Evolutionary conservation across 2,797 vertebrate species (phyloP).

Genomic region (Neostethus bicornis): DNA sequence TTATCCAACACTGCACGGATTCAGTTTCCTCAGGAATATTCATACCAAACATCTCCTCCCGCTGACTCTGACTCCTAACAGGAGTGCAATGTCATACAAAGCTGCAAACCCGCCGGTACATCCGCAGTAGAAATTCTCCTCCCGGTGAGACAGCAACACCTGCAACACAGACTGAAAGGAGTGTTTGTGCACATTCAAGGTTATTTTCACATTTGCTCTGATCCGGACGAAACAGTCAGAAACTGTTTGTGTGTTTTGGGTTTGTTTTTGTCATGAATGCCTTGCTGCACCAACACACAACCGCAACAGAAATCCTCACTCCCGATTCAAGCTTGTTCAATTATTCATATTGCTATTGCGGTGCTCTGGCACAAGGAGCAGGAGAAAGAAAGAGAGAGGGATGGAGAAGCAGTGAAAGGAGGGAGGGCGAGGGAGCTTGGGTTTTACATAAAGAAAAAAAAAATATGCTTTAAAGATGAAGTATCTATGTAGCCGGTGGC

Average conservation of each 20-base stretch:
- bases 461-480: constrained; percentile 48
- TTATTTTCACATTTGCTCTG: constrained; percentile 19
- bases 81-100: constrained; percentile 46
- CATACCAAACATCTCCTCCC: constrained; percentile 34
- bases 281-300: constrained; percentile 53
- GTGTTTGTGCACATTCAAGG: constrained; percentile 12
- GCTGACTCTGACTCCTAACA: constrained; percentile 29
- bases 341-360: constrained; percentile 79
- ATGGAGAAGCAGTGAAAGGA: not conserved
- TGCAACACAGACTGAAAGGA: not conserved
- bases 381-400: constrained; percentile 1
- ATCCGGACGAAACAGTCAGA: constrained; percentile 19
- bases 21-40: constrained; percentile 41
- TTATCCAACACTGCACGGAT: constrained; percentile 36
- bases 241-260: constrained; percentile 31
- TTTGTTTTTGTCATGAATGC: constrained; percentile 46
- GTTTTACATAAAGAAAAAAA: constrained; percentile 42
- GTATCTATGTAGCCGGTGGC: constrained; percentile 49
- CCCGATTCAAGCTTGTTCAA: constrained; percentile 69
- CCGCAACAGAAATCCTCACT: constrained; percentile 74
- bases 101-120: constrained; percentile 20
- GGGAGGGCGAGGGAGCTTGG: constrained; percentile 19
- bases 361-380: constrained; percentile 43
- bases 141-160: constrained; percentile 8
- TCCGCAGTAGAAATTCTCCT: constrained; percentile 38